phyloP scores from a whole-genome alignment of 2,797 vertebrate species.

The Hemibagrus guttatus region DNA sequence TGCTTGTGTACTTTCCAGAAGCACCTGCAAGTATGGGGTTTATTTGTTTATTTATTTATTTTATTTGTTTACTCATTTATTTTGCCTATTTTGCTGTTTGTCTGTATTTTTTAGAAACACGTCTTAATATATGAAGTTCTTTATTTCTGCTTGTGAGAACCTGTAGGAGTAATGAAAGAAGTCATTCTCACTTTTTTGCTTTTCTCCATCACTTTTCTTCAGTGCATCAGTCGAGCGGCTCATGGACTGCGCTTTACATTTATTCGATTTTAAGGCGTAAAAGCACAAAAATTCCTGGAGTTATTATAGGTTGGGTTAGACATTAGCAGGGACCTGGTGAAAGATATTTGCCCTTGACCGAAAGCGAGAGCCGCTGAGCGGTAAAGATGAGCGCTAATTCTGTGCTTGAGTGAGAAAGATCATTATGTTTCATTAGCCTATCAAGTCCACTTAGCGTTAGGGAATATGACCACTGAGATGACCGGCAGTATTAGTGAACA shows the following conservation, averaged over 20 bases:
- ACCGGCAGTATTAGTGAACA: constrained; percentile 38
- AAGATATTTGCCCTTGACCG: constrained; percentile 51
- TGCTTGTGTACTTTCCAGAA: not conserved
- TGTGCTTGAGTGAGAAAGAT: constrained; percentile 56
- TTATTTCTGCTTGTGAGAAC: not conserved
- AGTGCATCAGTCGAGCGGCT: too few relatives aligned
- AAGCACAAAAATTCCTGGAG: not conserved
- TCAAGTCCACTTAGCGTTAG: constrained; percentile 56
- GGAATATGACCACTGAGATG: constrained; percentile 53
- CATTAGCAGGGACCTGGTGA: constrained; percentile 34
- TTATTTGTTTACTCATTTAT: not conserved
- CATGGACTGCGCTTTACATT: not conserved
- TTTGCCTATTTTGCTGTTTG: not conserved
- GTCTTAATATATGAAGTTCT: not conserved
- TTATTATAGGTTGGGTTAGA: not conserved
- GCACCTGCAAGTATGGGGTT: not conserved
- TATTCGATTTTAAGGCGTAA: too few relatives aligned
- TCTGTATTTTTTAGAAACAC: not conserved
- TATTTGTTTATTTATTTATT: not conserved
- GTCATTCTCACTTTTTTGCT: not conserved
- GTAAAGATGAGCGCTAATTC: constrained; percentile 53
- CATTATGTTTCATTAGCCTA: constrained; percentile 61
- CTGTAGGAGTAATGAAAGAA: not conserved
- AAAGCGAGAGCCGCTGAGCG: constrained; percentile 36
- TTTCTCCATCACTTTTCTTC: not conserved